A percentile compares a stretch with the other conserved stretches of the same genome.
Conservation (phyloP, 1,140 invertebrate genomes). For the Drosophila sp. region DNA sequence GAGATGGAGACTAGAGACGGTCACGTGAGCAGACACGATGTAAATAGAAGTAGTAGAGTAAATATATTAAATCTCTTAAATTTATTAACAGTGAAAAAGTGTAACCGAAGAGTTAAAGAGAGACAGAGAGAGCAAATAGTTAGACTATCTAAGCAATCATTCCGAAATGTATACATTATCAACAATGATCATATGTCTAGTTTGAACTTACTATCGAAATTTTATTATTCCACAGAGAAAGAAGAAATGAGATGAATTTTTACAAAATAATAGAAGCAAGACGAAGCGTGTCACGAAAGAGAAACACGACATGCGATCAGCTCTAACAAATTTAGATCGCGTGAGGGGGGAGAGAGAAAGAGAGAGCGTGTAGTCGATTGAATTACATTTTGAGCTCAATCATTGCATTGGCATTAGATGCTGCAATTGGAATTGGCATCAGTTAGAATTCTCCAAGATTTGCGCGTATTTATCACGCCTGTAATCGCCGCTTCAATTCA, state of each 20-base stretch:
- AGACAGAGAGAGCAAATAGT: no score
- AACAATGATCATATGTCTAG: no score
- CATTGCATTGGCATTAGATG: conserved; percentile 58
- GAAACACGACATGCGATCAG: conserved; percentile 7
- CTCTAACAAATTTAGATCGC: not conserved
- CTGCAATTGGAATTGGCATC: conserved; percentile 28
- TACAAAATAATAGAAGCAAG: not conserved
- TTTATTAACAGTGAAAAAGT: no score
- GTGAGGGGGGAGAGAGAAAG: conserved; percentile 6
- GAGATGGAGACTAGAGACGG: not conserved
- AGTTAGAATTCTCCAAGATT: conserved; percentile 33
- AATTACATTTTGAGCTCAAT: conserved; percentile 66
- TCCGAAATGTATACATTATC: no score
- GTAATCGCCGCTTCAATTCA: conserved; percentile 74
- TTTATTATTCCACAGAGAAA: no score
- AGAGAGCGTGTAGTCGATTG: conserved; percentile 57
- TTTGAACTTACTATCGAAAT: no score
- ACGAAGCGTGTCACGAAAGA: not conserved
- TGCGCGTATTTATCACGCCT: conserved; percentile 75
- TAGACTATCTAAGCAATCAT: no score
- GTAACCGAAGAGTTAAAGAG: no score
- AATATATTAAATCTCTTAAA: no score
- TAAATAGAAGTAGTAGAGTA: not conserved
- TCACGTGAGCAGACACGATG: not conserved
- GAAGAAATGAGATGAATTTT: no score